phyloP scores from a whole-genome alignment of 2,888 invertebrate species.

The Gastrophysa polygoni region DNA sequence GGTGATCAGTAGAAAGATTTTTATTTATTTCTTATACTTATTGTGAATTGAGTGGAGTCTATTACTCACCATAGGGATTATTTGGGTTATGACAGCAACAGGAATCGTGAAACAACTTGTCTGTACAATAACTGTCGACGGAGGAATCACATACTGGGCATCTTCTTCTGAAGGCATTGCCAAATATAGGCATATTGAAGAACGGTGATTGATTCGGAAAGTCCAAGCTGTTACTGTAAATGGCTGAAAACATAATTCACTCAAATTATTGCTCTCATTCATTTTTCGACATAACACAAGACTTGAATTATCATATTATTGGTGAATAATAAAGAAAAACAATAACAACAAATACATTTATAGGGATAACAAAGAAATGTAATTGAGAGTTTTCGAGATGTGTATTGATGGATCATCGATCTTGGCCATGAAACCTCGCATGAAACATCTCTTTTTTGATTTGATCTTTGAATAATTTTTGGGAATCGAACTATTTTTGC shows the following conservation, averaged over 20 bases:
- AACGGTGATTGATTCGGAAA: constrained; percentile 8
- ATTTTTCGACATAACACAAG: background rate
- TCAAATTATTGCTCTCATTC: background rate
- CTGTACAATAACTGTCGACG: constrained; percentile 76
- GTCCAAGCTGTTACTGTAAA: constrained; percentile 33
- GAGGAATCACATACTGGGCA: constrained; percentile 80
- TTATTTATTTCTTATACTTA: background rate
- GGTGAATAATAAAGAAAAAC: too few relatives aligned
- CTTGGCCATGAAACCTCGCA: too few relatives aligned
- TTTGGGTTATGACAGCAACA: constrained; percentile 71
- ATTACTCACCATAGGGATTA: constrained; percentile 56
- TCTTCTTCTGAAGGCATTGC: constrained; percentile 34
- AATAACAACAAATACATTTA: too few relatives aligned
- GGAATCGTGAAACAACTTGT: constrained; percentile 76
- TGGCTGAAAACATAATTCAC: constrained; percentile 24
- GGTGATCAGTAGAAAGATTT: too few relatives aligned
- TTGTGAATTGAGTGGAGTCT: too few relatives aligned
- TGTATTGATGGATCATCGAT: too few relatives aligned
- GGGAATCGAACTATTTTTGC: too few relatives aligned
- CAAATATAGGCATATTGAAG: constrained; percentile 14
- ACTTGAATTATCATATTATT: too few relatives aligned
- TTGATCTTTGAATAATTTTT: too few relatives aligned
- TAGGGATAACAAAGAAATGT: too few relatives aligned
- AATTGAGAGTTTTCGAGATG: too few relatives aligned
- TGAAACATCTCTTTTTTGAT: too few relatives aligned